These are phyloP conservation scores for Acanthosepion esculentum DNA, from an alignment of 2,888 invertebrate genomes.

Conservation along the genomic window DNA sequence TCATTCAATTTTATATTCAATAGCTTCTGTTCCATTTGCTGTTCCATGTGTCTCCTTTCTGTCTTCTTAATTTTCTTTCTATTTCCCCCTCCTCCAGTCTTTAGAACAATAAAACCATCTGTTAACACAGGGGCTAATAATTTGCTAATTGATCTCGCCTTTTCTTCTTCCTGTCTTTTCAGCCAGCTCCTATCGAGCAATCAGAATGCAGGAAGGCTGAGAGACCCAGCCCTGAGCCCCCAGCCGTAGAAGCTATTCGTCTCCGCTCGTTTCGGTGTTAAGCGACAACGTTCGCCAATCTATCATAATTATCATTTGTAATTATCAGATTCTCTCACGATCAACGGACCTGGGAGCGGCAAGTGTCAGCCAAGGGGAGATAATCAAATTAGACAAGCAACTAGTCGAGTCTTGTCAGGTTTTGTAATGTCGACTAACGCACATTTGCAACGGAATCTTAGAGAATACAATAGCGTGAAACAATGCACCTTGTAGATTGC, in stretches of 20 bases:
- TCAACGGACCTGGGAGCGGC: not conserved
- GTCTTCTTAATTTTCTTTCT: not conserved
- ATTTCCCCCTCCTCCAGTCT: not conserved
- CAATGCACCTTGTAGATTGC: not conserved
- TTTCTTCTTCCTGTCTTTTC: not conserved
- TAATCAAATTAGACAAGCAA: not conserved
- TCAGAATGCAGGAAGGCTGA: not conserved
- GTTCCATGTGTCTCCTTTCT: not conserved
- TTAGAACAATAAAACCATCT: not conserved
- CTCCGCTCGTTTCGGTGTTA: not conserved
- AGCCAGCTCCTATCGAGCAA: not conserved
- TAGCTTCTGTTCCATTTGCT: not conserved
- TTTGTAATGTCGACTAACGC: not conserved
- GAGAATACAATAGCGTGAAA: not conserved
- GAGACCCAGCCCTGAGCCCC: too few relatives aligned
- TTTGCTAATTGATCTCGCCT: too few relatives aligned
- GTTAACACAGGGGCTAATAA: too few relatives aligned
- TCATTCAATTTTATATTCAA: not conserved
- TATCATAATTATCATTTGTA: slow-evolving; percentile 33
- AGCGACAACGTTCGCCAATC: not conserved
- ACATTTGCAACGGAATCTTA: slow-evolving; percentile 9
- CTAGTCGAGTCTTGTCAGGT: slow-evolving; percentile 7
- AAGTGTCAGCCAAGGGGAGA: not conserved
- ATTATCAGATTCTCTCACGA: slow-evolving; percentile 6
- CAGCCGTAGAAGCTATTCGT: not conserved